Conservation (phyloP, 2,113 vertebrate genomes). For the Ranitomeya imitator region DNA sequence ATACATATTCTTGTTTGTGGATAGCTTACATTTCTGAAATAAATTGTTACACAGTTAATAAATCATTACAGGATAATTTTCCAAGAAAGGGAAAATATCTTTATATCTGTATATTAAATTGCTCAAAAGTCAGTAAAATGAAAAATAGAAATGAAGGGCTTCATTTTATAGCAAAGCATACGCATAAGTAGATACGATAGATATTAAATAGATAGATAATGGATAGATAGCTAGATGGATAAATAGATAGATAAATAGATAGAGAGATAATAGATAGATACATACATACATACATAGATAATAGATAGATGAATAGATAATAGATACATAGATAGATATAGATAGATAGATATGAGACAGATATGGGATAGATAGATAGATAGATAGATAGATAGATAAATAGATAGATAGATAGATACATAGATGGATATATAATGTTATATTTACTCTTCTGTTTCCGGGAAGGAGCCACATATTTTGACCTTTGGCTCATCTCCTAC, state of each 20-base stretch:
- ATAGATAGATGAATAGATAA: not conserved
- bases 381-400: too few species aligned
- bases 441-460: not conserved
- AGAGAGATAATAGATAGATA: not conserved
- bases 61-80: slow-evolving; percentile 26
- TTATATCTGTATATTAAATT: not conserved
- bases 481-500: not conserved
- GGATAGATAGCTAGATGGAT: not conserved
- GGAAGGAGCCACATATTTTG: not conserved
- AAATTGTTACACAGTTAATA: slow-evolving; percentile 34
- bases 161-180: too few species aligned
- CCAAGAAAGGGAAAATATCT: not conserved
- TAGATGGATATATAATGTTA: not conserved
- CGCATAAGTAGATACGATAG: not conserved
- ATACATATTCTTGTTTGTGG: slow-evolving; percentile 20
- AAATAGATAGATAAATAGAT: not conserved
- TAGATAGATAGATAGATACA: too few species aligned
- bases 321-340: not conserved
- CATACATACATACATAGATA: not conserved
- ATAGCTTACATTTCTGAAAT: slow-evolving; percentile 19
- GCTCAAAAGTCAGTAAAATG: not conserved
- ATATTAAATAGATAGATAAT: not conserved
- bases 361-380: not conserved
- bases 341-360: not conserved
- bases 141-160: not conserved